These are phyloP conservation scores for Caloenas nicobarica DNA, from an alignment of 2,113 vertebrate species.

Conservation along the genomic window DNA sequence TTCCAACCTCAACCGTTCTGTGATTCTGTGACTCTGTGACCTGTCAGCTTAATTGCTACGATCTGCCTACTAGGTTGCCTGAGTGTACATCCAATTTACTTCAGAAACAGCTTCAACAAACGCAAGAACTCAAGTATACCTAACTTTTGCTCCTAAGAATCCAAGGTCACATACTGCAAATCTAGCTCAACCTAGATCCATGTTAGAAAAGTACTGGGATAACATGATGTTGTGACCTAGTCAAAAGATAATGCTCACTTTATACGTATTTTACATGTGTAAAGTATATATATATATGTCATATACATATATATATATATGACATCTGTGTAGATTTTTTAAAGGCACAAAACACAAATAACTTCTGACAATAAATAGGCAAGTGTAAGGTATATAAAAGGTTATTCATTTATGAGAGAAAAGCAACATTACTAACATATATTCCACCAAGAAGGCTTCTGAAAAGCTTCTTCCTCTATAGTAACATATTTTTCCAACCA, in stretches of 20 bases:
- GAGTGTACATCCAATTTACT: not conserved
- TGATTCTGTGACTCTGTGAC: not conserved
- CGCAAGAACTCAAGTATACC: not conserved
- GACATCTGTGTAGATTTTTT: not conserved
- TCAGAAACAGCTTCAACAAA: not conserved
- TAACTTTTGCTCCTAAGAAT: not conserved
- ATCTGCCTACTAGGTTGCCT: not conserved
- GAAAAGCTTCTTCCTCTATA: not conserved
- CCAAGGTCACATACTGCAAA: not conserved
- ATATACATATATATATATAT: not conserved
- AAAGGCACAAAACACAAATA: not conserved
- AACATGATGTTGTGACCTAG: not conserved
- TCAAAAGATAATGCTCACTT: not conserved
- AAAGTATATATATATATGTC: not conserved
- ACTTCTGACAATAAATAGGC: not conserved
- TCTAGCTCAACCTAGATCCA: not conserved
- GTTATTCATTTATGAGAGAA: not conserved
- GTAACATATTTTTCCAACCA: conserved; percentile 25
- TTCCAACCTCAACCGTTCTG: not conserved
- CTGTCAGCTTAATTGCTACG: not conserved
- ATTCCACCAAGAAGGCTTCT: not conserved
- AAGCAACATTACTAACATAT: not conserved
- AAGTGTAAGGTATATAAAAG: not conserved
- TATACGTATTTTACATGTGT: not conserved
- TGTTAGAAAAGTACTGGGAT: not conserved